Conservation (phyloP, 2,797 vertebrate species). For the Alfaro cultratus region DNA sequence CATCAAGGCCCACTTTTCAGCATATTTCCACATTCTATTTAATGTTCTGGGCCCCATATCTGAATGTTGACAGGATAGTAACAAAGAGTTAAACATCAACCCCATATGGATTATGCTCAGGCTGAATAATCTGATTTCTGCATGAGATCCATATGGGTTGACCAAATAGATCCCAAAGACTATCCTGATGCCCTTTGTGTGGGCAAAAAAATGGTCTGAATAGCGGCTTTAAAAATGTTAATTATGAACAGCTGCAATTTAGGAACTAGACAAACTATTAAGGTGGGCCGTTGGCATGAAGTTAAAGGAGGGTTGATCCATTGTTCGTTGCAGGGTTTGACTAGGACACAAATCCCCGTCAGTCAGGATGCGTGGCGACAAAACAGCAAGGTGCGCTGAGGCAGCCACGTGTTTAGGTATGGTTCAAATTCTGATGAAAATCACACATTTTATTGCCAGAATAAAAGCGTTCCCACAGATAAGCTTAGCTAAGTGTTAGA, state of each 20-base stretch:
- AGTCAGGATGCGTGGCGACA: neutral
- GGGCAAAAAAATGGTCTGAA: neutral
- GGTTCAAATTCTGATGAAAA: neutral
- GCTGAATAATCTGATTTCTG: neutral
- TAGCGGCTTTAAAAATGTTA: neutral
- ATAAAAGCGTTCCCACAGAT: neutral
- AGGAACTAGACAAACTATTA: neutral
- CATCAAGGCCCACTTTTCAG: neutral
- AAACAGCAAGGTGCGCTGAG: neutral
- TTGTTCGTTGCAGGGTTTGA: neutral
- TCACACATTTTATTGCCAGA: neutral
- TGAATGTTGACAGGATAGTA: neutral
- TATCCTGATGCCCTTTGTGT: neutral
- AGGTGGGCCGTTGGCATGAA: neutral
- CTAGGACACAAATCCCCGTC: neutral
- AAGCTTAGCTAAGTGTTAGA: neutral
- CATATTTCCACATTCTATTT: neutral
- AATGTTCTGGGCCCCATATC: neutral
- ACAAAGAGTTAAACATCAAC: neutral
- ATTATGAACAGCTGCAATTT: neutral
- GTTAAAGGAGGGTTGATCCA: neutral
- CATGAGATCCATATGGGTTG: neutral
- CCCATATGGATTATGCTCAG: too few relatives aligned
- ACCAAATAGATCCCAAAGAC: neutral
- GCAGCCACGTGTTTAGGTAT: neutral